phyloP scores from a whole-genome alignment of 2,113 vertebrate species.

The Neodon shergylaensis region DNA sequence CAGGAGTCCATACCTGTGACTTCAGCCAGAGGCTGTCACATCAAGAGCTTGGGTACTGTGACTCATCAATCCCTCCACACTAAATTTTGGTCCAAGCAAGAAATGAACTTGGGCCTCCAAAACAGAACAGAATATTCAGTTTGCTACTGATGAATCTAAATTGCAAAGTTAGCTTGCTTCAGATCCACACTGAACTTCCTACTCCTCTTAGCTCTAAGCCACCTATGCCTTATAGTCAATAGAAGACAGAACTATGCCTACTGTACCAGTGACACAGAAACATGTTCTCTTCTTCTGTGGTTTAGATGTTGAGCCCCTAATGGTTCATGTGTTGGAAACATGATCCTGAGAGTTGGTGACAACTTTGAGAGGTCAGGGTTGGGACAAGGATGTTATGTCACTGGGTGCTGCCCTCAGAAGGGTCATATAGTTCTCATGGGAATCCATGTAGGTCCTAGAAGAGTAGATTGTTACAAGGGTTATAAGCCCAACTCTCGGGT shows the following conservation, averaged over 20 bases:
- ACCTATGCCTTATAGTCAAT: background rate
- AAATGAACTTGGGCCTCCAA: background rate
- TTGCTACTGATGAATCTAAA: background rate
- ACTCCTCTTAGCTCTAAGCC: background rate
- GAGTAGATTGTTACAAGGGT: background rate
- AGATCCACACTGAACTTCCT: background rate
- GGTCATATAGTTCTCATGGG: background rate
- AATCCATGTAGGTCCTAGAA: background rate
- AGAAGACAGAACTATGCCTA: background rate
- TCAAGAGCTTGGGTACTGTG: background rate
- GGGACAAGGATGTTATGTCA: background rate
- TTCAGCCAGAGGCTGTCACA: background rate
- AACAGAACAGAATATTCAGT: background rate
- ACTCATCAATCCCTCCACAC: background rate
- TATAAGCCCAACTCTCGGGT: background rate
- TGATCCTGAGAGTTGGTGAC: too few relatives aligned
- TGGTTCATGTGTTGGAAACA: background rate
- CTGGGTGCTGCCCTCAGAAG: background rate
- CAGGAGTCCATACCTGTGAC: background rate
- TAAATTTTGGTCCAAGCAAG: constrained; percentile 6
- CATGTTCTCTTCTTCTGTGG: background rate
- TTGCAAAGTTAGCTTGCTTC: background rate
- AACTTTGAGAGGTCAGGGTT: background rate
- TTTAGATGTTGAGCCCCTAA: background rate
- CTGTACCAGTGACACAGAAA: background rate